Evolutionary conservation across 2,113 vertebrate genomes (phyloP).

Genomic region (Maccullochella peelii): DNA sequence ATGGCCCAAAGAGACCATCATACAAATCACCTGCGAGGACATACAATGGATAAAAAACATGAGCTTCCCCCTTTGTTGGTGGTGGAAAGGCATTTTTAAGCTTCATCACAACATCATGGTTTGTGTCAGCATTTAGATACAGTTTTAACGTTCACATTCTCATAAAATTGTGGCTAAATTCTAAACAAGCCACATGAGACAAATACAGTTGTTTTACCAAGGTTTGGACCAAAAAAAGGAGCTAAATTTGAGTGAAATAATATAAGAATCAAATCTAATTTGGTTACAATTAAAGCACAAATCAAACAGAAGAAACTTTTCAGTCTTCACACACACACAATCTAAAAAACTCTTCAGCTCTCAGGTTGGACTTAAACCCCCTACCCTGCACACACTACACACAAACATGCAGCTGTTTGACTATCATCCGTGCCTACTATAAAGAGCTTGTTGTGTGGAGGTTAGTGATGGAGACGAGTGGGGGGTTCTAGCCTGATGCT

Average conservation of each 20-base stretch:
- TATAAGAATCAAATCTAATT: neutral
- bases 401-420: constrained; percentile 64
- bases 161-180: too few species aligned
- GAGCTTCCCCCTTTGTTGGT: neutral
- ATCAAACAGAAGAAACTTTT: neutral
- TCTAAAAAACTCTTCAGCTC: neutral
- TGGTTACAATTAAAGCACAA: neutral
- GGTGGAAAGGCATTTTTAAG: neutral
- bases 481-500: constrained; percentile 37
- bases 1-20: too few species aligned
- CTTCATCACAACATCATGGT: neutral
- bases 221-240: neutral
- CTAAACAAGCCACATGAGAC: neutral
- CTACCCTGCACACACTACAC: neutral
- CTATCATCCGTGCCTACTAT: constrained; percentile 55
- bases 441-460: constrained; percentile 78
- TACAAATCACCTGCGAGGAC: neutral
- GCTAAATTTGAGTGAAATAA: neutral
- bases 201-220: neutral
- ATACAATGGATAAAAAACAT: too few species aligned
- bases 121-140: neutral
- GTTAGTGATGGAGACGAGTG: constrained; percentile 34
- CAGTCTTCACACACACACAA: neutral
- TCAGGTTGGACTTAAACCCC: neutral
- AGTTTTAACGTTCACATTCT: too few species aligned